Evolutionary conservation across 1,140 invertebrate species (phyloP).

Genomic region (Akabosia matsudoensis): DNA sequence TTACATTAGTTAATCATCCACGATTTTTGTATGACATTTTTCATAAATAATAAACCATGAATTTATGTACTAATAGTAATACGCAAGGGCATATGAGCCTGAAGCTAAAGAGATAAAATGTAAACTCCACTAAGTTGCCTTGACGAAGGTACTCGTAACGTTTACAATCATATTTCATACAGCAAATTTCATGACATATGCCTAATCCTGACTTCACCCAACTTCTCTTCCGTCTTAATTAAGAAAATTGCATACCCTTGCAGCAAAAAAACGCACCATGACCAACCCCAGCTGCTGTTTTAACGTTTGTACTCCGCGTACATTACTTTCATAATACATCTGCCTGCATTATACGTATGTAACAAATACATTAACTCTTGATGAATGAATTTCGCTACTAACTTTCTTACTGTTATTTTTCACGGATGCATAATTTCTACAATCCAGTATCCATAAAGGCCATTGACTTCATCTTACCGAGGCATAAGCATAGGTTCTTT

Average conservation of each 20-base stretch:
- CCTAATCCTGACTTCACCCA: too few relatives aligned
- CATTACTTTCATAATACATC: background rate
- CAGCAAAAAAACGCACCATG: background rate
- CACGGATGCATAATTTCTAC: slow-evolving; percentile 12
- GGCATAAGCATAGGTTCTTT: background rate
- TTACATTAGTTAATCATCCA: background rate
- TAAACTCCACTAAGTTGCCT: too few relatives aligned
- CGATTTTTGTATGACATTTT: background rate
- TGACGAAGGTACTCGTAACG: too few relatives aligned
- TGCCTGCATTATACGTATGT: background rate
- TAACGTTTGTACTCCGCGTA: too few relatives aligned
- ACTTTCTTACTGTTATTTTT: background rate
- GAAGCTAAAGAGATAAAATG: too few relatives aligned
- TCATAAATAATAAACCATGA: background rate
- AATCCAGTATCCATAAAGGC: background rate
- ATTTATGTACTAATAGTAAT: too few relatives aligned
- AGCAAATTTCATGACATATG: background rate
- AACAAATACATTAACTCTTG: background rate
- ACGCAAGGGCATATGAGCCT: too few relatives aligned
- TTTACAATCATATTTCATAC: background rate
- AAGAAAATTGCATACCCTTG: background rate
- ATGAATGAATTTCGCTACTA: background rate
- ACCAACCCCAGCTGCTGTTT: background rate
- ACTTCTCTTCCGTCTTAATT: background rate
- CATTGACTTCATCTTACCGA: background rate